These are phyloP conservation scores for Xiphophorus maculatus DNA, from an alignment of 2,113 vertebrate genomes.

Conservation along the genomic window DNA sequence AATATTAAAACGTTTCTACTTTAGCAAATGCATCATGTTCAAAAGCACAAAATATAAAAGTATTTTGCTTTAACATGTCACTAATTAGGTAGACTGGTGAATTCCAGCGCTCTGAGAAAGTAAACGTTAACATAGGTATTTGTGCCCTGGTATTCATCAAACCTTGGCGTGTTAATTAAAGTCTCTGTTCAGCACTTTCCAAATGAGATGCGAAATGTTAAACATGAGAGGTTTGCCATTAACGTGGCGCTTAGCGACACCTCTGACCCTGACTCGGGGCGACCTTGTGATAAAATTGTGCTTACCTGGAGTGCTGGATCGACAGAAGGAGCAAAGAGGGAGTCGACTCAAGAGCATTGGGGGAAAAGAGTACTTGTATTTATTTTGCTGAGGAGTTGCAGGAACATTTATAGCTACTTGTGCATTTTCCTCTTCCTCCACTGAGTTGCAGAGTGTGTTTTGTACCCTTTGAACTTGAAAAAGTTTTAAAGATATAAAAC, in stretches of 20 bases:
- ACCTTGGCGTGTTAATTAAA: constrained; percentile 70
- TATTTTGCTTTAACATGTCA: constrained; percentile 22
- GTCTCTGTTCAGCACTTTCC: constrained; percentile 66
- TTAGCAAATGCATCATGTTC: background rate
- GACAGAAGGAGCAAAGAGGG: constrained; percentile 19
- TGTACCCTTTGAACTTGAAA: too few relatives aligned
- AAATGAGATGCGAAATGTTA: constrained; percentile 73
- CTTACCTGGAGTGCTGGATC: constrained; percentile 52
- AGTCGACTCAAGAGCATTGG: constrained; percentile 16
- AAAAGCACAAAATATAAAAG: too few relatives aligned
- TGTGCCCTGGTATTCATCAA: constrained; percentile 33
- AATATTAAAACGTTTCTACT: constrained; percentile 1
- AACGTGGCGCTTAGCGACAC: constrained; percentile 25
- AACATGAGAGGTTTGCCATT: constrained; percentile 57
- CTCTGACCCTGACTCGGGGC: constrained; percentile 51
- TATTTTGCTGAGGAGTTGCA: constrained; percentile 30
- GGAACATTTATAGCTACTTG: constrained; percentile 2
- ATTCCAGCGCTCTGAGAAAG: background rate
- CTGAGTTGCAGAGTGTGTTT: constrained; percentile 37
- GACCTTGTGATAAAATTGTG: constrained; percentile 68
- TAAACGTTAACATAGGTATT: constrained; percentile 1
- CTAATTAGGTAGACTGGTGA: constrained; percentile 21
- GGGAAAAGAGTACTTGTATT: constrained; percentile 3
- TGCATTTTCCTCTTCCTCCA: constrained; percentile 29
- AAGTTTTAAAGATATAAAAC: too few relatives aligned